Evolutionary conservation across 2,888 invertebrate species (phyloP).

Genomic region (Drosophila longiperda): DNA sequence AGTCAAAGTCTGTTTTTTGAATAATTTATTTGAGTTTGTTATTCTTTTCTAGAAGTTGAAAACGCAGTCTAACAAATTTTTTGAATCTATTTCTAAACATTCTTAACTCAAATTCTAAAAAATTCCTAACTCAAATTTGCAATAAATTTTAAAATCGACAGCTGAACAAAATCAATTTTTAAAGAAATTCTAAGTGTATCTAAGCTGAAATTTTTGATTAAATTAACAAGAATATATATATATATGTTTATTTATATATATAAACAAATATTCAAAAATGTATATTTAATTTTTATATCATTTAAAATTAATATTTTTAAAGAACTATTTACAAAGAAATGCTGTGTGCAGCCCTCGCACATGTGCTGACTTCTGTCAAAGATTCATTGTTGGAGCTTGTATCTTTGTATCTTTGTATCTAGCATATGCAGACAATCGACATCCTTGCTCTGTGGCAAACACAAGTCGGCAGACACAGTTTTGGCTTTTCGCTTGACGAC

Average conservation of each 20-base stretch:
- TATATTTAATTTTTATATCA: neutral
- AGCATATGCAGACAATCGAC: conserved; percentile 65
- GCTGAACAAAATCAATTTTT: neutral
- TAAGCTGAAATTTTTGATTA: neutral
- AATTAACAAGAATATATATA: no score
- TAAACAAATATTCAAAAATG: neutral
- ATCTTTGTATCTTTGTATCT: conserved; percentile 22
- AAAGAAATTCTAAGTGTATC: neutral
- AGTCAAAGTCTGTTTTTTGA: neutral
- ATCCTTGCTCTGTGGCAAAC: conserved; percentile 35
- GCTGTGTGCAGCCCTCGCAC: conserved; percentile 22
- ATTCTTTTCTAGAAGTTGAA: neutral
- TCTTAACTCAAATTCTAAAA: neutral
- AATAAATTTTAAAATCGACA: neutral
- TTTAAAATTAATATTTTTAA: no score
- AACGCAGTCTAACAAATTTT: neutral
- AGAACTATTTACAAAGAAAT: neutral
- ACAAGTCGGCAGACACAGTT: conserved; percentile 55
- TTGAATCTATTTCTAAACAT: neutral
- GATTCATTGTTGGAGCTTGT: conserved; percentile 34
- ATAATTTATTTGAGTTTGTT: neutral
- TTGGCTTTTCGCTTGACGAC: conserved; percentile 40
- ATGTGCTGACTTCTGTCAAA: conserved; percentile 10
- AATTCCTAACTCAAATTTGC: neutral
- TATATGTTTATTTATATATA: neutral